Base-by-base conservation (phyloP, 1,140 invertebrate genomes). In the Drosophila tani region DNA sequence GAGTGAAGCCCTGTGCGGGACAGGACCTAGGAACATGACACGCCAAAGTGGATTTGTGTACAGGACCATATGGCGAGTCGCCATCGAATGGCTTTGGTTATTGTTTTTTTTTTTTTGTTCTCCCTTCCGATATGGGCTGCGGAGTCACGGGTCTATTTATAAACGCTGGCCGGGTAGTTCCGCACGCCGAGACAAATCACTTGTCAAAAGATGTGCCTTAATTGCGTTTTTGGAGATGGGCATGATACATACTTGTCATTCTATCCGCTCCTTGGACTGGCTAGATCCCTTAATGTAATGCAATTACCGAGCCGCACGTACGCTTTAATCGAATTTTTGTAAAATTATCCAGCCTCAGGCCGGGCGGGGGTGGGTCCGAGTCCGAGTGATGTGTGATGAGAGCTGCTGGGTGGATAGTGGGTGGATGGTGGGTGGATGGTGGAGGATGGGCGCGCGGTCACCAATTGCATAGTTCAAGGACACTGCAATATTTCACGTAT, bases 401-500 rank as follows among this genome's bases (percentile, higher is more conserved):
- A 45, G 62, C 21, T 53, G 62, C 21, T 53, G 19, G 32, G 51
- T 74, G 58, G 38, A 46, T 74, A 53, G 43, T 14, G 11, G 19
- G 8, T 29, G 19, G 43, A 47, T 29, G 45, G 35, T 66, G 66
- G 67, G 74, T 47, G 41, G 65, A n/a, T 67, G 29, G 47, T 32
- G 62, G 51, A 29, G 66, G 19, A 3, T 38, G 67, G 17, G 51
- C 15, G 81, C 56, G 50, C 53, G 76, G 69, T 67, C 68, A 78
- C 74, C 79, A 81, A 88, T 84, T 90, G 85, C 79, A 90, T 90
- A 90, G 85, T 90, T 90, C 85, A 90, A 90, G 85, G 85, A 85
- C 85, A 90, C 62, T 90, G 85, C 75, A 85, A 82, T 90, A 90
- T 70, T 91, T 82, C 32, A 73, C 71, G 85, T 80, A 90, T 90